phyloP scores from a whole-genome alignment of 1,140 invertebrate genomes.

The Portunus trituberculatus region DNA sequence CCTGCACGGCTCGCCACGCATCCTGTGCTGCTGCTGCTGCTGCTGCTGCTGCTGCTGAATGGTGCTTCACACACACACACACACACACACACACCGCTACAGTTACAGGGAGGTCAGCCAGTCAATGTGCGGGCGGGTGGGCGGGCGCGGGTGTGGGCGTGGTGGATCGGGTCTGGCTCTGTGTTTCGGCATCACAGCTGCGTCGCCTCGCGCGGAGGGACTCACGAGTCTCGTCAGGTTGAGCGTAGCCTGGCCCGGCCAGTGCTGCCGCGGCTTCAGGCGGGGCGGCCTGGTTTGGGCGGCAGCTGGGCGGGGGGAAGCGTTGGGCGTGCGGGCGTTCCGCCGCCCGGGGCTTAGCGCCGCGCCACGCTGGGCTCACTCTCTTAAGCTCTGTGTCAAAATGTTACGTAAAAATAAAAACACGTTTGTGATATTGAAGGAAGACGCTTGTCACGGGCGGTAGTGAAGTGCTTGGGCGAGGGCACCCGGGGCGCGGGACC shows the following conservation, averaged over 20 bases:
- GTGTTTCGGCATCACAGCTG: neutral
- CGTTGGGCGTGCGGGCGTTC: neutral
- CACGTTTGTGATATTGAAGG: neutral
- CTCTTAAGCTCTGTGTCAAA: slow-evolving; percentile 21
- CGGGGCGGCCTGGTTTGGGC: neutral
- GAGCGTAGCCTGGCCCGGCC: neutral
- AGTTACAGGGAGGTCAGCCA: neutral
- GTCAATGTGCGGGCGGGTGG: neutral
- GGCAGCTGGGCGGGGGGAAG: neutral
- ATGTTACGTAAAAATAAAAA: neutral
- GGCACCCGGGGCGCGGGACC: slow-evolving; percentile 1
- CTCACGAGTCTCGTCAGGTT: neutral
- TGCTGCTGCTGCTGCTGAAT: too few species aligned
- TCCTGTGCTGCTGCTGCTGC: too few species aligned
- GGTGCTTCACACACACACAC: neutral
- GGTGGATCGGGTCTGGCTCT: neutral
- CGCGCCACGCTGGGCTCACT: neutral
- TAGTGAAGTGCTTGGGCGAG: neutral
- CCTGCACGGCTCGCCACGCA: too few species aligned
- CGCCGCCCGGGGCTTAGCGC: neutral
- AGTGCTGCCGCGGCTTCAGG: neutral
- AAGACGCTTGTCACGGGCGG: neutral
- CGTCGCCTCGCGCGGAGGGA: neutral
- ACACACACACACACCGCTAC: neutral
- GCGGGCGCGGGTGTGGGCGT: neutral